A percentile compares a stretch with the other conserved stretches of the same genome.
phyloP scores from a whole-genome alignment of 2,797 vertebrate genomes.

The Notolepis coatsorum region DNA sequence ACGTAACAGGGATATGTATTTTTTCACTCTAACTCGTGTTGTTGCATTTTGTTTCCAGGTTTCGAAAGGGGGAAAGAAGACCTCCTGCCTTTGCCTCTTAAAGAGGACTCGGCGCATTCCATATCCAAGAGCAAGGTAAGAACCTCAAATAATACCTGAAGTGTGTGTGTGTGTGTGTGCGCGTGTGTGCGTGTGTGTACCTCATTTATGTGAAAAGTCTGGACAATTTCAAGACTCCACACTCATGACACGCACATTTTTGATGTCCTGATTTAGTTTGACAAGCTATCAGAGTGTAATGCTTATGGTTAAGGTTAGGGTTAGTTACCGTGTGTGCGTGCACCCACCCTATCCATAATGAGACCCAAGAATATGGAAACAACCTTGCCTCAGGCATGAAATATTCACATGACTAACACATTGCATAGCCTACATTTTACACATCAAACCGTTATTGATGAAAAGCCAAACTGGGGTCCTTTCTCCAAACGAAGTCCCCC shows the following conservation, averaged over 20 bases:
- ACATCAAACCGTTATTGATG: background rate
- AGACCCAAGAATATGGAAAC: background rate
- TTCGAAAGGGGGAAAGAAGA: conserved; percentile 95
- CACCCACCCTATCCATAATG: background rate
- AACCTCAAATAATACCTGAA: background rate
- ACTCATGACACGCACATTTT: no score
- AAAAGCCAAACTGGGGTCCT: no score
- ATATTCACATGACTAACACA: background rate
- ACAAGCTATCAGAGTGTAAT: no score
- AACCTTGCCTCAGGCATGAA: background rate
- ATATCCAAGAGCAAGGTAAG: conserved; percentile 99
- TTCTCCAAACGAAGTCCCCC: no score
- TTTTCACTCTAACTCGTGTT: background rate
- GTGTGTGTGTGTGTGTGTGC: no score
- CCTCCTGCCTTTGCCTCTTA: conserved; percentile 82
- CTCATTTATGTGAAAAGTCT: no score
- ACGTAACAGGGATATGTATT: background rate
- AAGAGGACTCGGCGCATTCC: conserved; percentile 90
- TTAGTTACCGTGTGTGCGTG: background rate
- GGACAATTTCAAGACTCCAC: no score
- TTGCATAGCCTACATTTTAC: background rate
- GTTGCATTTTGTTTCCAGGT: conserved; percentile 77
- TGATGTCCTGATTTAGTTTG: no score
- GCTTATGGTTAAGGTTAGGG: background rate
- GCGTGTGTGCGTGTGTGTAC: no score